phyloP scores from a whole-genome alignment of 2,113 vertebrate genomes.

The Tachycineta bicolor region DNA sequence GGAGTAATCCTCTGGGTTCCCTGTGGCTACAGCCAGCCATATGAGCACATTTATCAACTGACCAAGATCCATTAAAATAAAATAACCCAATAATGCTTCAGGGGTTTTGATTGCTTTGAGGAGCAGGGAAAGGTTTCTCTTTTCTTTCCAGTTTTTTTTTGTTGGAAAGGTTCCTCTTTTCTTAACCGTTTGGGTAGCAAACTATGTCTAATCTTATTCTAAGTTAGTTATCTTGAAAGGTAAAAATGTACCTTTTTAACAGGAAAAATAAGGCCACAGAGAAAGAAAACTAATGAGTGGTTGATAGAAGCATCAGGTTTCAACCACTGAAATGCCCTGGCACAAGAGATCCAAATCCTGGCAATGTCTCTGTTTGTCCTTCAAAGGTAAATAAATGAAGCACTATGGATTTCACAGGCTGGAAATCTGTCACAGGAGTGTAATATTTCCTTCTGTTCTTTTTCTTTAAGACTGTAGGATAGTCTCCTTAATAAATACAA shows the following conservation, averaged over 20 bases:
- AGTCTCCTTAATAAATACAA: not conserved
- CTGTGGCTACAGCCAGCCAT: not conserved
- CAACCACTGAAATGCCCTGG: not conserved
- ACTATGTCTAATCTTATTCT: not conserved
- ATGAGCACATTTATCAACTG: not conserved
- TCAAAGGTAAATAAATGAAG: constrained; percentile 3
- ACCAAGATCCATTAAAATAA: not conserved
- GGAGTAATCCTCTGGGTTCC: not conserved
- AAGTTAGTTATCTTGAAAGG: not conserved
- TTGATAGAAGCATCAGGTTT: not conserved
- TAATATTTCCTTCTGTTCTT: not conserved
- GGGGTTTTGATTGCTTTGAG: not conserved
- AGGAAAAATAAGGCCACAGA: not conserved
- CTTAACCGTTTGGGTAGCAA: not conserved
- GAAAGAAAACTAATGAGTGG: not conserved
- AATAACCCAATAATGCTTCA: not conserved
- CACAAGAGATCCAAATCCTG: not conserved
- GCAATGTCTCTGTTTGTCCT: not conserved
- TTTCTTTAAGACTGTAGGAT: not conserved
- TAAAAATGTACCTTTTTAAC: not conserved
- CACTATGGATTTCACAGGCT: not conserved
- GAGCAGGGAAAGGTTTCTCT: not conserved
- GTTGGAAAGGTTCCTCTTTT: not conserved
- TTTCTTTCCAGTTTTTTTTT: not conserved
- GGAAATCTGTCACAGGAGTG: not conserved